Base-by-base conservation (phyloP, 2,888 invertebrate genomes). In the Tenthredo livida region DNA sequence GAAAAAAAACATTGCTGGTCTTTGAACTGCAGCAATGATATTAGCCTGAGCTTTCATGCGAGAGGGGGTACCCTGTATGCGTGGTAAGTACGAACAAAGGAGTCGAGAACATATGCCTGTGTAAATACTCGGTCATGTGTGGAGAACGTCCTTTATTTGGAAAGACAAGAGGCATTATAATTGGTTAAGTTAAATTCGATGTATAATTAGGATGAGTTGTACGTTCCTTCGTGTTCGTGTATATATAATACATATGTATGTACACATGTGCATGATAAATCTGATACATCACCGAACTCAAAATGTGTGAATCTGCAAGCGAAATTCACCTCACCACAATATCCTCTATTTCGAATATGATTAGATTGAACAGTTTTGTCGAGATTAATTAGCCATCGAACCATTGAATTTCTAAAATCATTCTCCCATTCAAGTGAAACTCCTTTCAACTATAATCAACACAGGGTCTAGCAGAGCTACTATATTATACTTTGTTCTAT, bases 151-250 rank as follows among this genome's bases (percentile, higher is more conserved):
- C 29, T 73, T 73, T 73, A 29, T 73, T 29, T 67, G 0, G 7
- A 5, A 73, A 73, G 73, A 73, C 43, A 73, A 43, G 73, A 21
- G 43, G 21, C 10, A 29, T 73, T 73, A 43, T 73, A 40, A 73
- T 73, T 73, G 73, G 73, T 43, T 73, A 43, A 73, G 43, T 73
- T 43, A 21, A 73, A 73, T 73, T 73, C 2, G 40, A 73, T 43
- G 73, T 43, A 73, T 43, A 73, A 40, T 73, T 43, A 43, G 73
- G 43, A 21, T 43, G 73, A 73, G 73, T 2, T 73, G 73, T 73
- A 21, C 10, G 40, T 73, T 73, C 10, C 3, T 25, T 10, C 43
- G 21, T 12, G 43, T 73, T 43, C 12, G 21, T 2, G 21, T 73
- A 43, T 43, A 12, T n/a, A 29, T 21, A 40, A 40, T 29, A 29